Evolutionary conservation across 2,113 vertebrate genomes (phyloP).

Genomic region (Callionymus lyra): DNA sequence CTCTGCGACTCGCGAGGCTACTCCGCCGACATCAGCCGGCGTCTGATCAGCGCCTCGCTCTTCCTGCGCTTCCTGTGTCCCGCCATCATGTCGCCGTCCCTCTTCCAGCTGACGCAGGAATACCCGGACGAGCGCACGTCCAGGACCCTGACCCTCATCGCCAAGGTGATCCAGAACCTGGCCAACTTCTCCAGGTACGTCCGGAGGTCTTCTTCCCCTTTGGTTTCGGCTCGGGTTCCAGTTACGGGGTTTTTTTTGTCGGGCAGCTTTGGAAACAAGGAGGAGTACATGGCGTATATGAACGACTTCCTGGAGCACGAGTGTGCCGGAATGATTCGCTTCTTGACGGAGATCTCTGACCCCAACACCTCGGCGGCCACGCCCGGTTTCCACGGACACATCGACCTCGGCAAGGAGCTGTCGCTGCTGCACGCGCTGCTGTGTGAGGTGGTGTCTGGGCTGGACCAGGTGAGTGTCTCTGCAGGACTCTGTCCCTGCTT

Average conservation of each 20-base stretch:
- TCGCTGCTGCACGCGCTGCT: constrained; percentile 86
- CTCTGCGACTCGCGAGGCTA: constrained; percentile 81
- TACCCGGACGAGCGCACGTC: constrained; percentile 90
- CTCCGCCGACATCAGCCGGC: constrained; percentile 80
- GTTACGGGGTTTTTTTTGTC: neutral
- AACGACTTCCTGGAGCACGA: constrained; percentile 95
- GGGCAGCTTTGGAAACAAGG: constrained; percentile 89
- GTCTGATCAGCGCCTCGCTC: constrained; percentile 89
- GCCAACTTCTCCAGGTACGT: constrained; percentile 94
- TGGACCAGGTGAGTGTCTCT: constrained; percentile 78
- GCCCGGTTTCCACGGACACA: constrained; percentile 89
- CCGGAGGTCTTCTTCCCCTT: neutral
- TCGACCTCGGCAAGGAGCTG: constrained; percentile 91
- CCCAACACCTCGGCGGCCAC: constrained; percentile 83
- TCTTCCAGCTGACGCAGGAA: constrained; percentile 91
- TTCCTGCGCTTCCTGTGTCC: constrained; percentile 96
- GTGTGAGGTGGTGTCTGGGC: constrained; percentile 90
- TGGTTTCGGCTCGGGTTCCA: neutral
- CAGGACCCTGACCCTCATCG: constrained; percentile 88
- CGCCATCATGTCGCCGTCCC: constrained; percentile 94
- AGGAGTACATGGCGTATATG: constrained; percentile 98
- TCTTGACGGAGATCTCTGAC: constrained; percentile 90
- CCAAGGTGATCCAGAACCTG: constrained; percentile 97
- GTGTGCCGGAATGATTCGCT: constrained; percentile 93
- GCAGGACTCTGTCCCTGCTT: too few species aligned